Percentiles rank a stretch among this genome's conserved stretches.
These are phyloP conservation scores for Ctena decussata DNA, from an alignment of 2,888 invertebrate genomes.

Conservation along the genomic window DNA sequence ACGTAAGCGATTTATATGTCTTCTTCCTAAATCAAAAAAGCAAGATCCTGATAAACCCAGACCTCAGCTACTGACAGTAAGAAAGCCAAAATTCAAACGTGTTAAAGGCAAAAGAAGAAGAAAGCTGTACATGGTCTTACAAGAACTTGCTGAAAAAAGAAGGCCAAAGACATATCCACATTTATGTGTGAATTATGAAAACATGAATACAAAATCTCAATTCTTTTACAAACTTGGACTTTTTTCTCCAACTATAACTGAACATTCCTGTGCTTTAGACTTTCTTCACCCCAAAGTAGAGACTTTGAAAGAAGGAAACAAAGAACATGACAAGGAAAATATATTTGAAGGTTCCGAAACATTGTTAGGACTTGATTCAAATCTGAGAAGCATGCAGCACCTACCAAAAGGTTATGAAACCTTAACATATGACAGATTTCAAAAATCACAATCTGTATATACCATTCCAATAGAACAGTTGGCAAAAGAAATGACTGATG, in stretches of 20 bases:
- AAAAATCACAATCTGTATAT: too few relatives aligned
- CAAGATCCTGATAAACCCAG: conserved; percentile 33
- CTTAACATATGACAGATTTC: too few relatives aligned
- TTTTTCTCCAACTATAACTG: conserved; percentile 26
- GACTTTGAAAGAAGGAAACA: too few relatives aligned
- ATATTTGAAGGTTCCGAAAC: neutral
- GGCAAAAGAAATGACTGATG: too few relatives aligned
- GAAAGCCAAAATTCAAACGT: conserved; percentile 59
- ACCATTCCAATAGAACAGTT: too few relatives aligned
- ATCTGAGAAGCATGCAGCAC: too few relatives aligned
- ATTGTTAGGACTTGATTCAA: too few relatives aligned
- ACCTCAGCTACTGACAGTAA: conserved; percentile 48
- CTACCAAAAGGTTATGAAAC: too few relatives aligned
- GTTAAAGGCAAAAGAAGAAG: conserved; percentile 63
- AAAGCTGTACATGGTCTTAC: conserved; percentile 48
- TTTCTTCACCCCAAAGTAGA: too few relatives aligned
- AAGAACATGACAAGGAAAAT: neutral
- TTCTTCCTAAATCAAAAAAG: conserved; percentile 46
- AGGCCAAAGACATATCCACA: conserved; percentile 46
- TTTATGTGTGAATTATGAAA: conserved; percentile 50
- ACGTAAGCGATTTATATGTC: conserved; percentile 47
- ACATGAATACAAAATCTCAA: conserved; percentile 67
- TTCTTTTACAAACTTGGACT: conserved; percentile 67
- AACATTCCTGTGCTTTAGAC: too few relatives aligned
- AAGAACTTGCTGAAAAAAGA: conserved; percentile 48